Conservation (phyloP, 2,113 vertebrate genomes). For the Peromyscus maniculatus region DNA sequence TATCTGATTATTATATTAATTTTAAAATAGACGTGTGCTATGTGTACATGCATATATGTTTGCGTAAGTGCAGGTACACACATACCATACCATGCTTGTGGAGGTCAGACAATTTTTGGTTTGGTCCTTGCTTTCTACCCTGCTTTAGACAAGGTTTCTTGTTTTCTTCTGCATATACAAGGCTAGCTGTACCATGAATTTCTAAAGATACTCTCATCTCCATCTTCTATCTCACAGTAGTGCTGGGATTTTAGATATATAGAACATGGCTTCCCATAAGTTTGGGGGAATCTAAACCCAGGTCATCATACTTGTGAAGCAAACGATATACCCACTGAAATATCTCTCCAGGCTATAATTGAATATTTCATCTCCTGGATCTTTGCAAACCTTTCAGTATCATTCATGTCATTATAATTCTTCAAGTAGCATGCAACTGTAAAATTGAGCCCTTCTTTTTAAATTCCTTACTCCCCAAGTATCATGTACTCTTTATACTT, state of each 20-base stretch:
- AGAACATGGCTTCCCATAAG: background rate
- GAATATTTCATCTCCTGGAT: background rate
- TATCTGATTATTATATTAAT: background rate
- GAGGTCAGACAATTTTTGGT: background rate
- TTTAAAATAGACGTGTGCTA: background rate
- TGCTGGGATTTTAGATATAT: background rate
- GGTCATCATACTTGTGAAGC: background rate
- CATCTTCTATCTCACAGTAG: background rate
- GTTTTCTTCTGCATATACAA: background rate
- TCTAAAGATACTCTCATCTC: background rate
- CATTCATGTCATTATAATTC: background rate
- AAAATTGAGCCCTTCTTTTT: background rate
- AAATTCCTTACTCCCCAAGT: background rate
- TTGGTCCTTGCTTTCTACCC: background rate
- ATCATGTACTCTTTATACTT: background rate
- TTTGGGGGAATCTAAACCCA: background rate
- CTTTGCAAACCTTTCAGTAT: background rate
- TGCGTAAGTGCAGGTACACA: background rate
- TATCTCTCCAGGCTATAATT: accelerated
- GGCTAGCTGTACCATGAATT: background rate
- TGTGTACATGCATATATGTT: background rate
- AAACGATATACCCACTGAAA: background rate
- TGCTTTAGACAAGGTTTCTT: background rate
- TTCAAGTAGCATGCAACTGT: background rate
- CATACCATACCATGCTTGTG: background rate